These are phyloP conservation scores for Heterotis niloticus DNA, from an alignment of 2,113 vertebrate species.

Conservation along the genomic window DNA sequence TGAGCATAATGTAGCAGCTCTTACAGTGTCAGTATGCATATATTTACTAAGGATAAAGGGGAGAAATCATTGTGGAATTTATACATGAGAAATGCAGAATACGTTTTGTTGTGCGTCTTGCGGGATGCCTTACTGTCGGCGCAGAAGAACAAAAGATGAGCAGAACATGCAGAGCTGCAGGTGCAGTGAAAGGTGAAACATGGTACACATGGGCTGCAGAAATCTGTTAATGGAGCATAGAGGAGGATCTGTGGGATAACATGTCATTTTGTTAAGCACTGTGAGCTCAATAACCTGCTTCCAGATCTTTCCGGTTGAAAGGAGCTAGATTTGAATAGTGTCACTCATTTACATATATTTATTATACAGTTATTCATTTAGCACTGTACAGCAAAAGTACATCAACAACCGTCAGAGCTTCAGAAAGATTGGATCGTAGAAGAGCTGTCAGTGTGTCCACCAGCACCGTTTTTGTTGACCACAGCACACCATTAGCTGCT, in stretches of 20 bases:
- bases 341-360: too few species aligned
- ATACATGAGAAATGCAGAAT: conserved; percentile 14
- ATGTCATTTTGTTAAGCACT: too few species aligned
- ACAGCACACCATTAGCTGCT: too few species aligned
- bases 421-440: too few species aligned
- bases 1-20: background rate
- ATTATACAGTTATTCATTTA: too few species aligned
- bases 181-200: background rate
- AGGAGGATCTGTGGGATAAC: too few species aligned
- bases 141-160: conserved; percentile 4
- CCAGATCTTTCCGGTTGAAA: background rate
- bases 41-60: background rate
- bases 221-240: too few species aligned
- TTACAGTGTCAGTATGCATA: conserved; percentile 13
- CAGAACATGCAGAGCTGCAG: background rate
- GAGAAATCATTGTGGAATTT: background rate
- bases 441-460: too few species aligned
- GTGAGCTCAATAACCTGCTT: background rate
- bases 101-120: background rate
- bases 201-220: background rate
- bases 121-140: background rate
- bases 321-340: too few species aligned
- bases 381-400: too few species aligned
- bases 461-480: too few species aligned
- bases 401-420: too few species aligned